Evolutionary conservation across 2,113 vertebrate genomes (phyloP).

Genomic region (Gyps fulvus): DNA sequence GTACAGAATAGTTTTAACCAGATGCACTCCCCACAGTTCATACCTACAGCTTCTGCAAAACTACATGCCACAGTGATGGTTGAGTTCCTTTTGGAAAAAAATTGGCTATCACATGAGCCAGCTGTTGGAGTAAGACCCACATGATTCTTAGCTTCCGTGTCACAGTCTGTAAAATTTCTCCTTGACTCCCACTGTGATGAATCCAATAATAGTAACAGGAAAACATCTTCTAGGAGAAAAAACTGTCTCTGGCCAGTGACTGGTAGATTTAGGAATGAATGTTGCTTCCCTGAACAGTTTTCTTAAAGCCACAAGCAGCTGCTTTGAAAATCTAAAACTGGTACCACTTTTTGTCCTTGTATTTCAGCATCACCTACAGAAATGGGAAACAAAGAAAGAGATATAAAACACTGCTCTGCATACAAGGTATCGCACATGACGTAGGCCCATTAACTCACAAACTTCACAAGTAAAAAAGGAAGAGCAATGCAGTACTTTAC

Average conservation of each 20-base stretch:
- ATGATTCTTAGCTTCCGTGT: constrained; percentile 1
- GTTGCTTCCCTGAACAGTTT: constrained; percentile 69
- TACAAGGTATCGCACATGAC: background rate
- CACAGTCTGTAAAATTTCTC: constrained; percentile 19
- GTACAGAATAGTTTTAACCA: constrained; percentile 72
- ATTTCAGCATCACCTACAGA: constrained; percentile 95
- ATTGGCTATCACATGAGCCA: background rate
- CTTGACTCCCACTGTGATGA: constrained; percentile 30
- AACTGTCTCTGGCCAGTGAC: constrained; percentile 57
- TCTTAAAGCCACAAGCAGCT: constrained; percentile 53
- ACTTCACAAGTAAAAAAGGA: background rate
- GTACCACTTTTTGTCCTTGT: constrained; percentile 99
- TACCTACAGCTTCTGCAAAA: constrained; percentile 67
- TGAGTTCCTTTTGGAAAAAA: constrained; percentile 55
- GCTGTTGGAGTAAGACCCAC: background rate
- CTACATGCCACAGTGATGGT: constrained; percentile 66
- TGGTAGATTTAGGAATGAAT: constrained; percentile 67
- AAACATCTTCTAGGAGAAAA: constrained; percentile 66
- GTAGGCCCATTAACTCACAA: background rate
- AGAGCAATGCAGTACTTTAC: background rate
- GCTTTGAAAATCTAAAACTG: constrained; percentile 85
- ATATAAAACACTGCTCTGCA: background rate
- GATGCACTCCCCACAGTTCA: constrained; percentile 63
- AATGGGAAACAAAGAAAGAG: background rate
- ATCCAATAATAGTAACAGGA: constrained; percentile 54